Base-by-base conservation (phyloP, 2,113 vertebrate species). In the Megaceryle maxima region DNA sequence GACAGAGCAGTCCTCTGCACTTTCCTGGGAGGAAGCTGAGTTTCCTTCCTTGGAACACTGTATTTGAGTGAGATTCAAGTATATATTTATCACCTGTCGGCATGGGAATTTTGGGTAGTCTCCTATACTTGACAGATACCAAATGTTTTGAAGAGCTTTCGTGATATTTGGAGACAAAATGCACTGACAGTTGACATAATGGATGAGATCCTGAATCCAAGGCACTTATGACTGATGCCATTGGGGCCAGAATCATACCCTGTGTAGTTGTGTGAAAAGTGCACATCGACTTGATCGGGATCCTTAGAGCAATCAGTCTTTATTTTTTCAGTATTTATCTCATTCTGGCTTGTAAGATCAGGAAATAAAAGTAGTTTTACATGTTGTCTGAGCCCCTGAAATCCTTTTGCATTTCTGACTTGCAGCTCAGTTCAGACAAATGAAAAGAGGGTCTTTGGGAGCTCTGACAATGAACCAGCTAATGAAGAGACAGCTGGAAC, bases 401-500 rank as follows among this genome's bases (percentile, higher is more conserved):
- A 88, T 89, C 78, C 78, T 98, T 96, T 96, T 91, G 97, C 94
- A 95, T 98, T 98, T 98, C 97, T 97, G 97, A 97, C 97, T 94
- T 97, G 87, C 97, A 99, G 99, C 99, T 98, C 99, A 99, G 98
- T 99, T 99, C 98, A 99, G 99, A 95, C 99, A 99, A 97, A 99
- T 98, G 98, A 99, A 99, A 98, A 99, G 99, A 97, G 99, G 99
- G 96, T 99, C 99, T 92, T 97, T 99, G 98, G 99, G 99, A 95
- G 98, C 99, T 96, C 98, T 99, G 97, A 99, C 99, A 96, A 99
- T 99, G 99, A 99, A 99, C 97, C 99, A 99, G 97, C 98, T 99
- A 93, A 99, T 99, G 99, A 99, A 99, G 98, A 98, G 99, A 79
- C 99, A 99, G 98, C 98, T 99, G 97, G 99, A 99, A 96, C 99